phyloP scores from a whole-genome alignment of 2,888 invertebrate species.

The Podotricha telesiphe region DNA sequence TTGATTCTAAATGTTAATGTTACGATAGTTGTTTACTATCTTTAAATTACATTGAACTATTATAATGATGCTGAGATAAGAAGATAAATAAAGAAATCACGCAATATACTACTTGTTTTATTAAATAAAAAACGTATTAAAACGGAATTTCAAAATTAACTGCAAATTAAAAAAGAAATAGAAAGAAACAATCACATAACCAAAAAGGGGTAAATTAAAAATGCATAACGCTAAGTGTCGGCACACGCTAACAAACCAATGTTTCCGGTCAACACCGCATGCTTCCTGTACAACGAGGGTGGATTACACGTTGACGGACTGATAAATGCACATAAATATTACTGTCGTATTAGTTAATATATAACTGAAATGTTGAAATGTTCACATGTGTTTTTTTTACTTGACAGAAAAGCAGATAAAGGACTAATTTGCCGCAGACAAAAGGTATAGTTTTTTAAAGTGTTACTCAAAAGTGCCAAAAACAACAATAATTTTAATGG shows the following conservation, averaged over 20 bases:
- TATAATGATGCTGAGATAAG: constrained; percentile 64
- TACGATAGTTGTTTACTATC: constrained; percentile 78
- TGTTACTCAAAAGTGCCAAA: too few species aligned
- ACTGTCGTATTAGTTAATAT: background rate
- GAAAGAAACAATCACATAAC: constrained; percentile 23
- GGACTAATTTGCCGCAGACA: too few species aligned
- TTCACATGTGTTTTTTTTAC: too few species aligned
- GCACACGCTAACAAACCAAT: constrained; percentile 54
- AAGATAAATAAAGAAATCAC: constrained; percentile 59
- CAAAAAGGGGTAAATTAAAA: constrained; percentile 34
- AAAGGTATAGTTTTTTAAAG: too few species aligned
- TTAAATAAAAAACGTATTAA: too few species aligned
- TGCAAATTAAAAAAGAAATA: constrained; percentile 3
- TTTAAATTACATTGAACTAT: constrained; percentile 73
- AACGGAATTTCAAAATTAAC: background rate
- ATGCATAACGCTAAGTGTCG: constrained; percentile 50
- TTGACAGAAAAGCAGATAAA: too few species aligned
- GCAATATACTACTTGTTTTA: constrained; percentile 34
- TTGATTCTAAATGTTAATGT: constrained; percentile 79
- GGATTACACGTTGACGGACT: constrained; percentile 38
- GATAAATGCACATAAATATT: constrained; percentile 11
- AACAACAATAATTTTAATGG: too few species aligned
- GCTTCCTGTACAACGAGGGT: constrained; percentile 52
- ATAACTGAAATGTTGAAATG: too few species aligned
- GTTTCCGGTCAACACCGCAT: constrained; percentile 52